Evolutionary conservation across 2,113 vertebrate genomes (phyloP).

Genomic region (Ictalurus punctatus): DNA sequence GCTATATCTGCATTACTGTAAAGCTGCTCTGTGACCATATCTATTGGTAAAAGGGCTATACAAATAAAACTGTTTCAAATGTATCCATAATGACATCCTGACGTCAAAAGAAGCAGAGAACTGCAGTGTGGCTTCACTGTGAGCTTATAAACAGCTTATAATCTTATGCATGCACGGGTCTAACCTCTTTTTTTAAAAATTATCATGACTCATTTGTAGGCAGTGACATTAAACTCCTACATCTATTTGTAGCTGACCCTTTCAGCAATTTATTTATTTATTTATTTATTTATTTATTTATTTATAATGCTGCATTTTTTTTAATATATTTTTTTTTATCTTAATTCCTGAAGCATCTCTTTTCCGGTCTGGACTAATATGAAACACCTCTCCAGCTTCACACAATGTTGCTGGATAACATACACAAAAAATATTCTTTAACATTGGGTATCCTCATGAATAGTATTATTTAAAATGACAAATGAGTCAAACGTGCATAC

Average conservation of each 20-base stretch:
- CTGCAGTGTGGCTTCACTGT: neutral
- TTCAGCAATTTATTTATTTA: neutral
- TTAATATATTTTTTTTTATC: neutral
- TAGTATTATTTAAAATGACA: neutral
- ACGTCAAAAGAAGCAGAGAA: neutral
- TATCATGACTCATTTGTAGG: neutral
- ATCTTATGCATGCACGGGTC: neutral
- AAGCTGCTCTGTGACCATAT: neutral
- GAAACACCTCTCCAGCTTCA: neutral
- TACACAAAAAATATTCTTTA: neutral
- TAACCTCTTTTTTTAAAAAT: neutral
- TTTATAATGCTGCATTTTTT: no score
- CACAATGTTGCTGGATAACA: neutral
- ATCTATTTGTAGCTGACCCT: neutral
- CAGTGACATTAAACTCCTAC: neutral
- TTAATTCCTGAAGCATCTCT: neutral
- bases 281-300: neutral
- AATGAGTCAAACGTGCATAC: neutral
- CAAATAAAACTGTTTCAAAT: no score
- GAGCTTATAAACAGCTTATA: neutral
- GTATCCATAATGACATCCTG: neutral
- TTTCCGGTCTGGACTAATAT: neutral
- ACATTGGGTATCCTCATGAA: neutral
- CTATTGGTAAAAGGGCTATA: no score
- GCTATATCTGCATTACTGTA: neutral